Conservation (phyloP, 2,113 vertebrate genomes). For the Rhinogobius similis region DNA sequence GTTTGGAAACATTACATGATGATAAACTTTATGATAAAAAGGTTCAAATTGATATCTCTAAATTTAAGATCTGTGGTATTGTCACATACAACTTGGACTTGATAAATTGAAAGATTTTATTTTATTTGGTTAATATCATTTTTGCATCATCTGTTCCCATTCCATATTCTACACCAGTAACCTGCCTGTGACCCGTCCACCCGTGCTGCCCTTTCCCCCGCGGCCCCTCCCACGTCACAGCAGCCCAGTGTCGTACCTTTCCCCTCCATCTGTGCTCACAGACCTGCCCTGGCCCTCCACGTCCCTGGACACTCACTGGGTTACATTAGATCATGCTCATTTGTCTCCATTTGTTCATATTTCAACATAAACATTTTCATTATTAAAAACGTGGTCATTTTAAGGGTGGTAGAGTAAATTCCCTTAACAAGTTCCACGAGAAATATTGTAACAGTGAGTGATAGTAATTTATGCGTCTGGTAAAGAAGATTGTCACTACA, state of each 20-base stretch:
- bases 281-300: background rate
- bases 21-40: too few species aligned
- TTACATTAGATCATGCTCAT: conserved; percentile 23
- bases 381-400: conserved; percentile 5
- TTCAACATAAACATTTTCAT: conserved; percentile 19
- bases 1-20: too few species aligned
- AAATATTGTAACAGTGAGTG: background rate
- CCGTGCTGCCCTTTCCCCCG: conserved; percentile 17
- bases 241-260: conserved; percentile 28
- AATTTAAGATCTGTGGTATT: too few species aligned
- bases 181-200: conserved; percentile 13
- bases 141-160: too few species aligned
- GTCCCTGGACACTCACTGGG: background rate
- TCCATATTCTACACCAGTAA: background rate
- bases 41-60: too few species aligned
- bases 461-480: background rate
- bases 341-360: conserved; percentile 9
- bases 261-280: conserved; percentile 41
- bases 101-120: too few species aligned
- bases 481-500: background rate
- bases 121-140: too few species aligned
- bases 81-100: too few species aligned
- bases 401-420: background rate
- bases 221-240: conserved; percentile 26
- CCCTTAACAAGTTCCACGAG: background rate